These are phyloP conservation scores for Amblyjoppa fuscipennis DNA, from an alignment of 2,888 invertebrate genomes.

Conservation along the genomic window DNA sequence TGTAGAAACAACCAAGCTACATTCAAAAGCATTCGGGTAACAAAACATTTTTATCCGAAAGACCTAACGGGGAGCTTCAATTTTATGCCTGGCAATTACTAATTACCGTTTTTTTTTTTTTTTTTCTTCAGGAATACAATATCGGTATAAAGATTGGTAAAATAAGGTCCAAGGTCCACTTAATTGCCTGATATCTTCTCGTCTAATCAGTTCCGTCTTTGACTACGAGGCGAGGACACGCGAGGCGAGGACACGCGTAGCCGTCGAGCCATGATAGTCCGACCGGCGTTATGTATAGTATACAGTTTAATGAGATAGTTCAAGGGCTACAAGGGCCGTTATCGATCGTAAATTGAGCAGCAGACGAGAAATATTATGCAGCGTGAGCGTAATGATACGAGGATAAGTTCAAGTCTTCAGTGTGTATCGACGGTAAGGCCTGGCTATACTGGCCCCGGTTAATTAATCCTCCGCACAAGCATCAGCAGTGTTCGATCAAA, in stretches of 20 bases:
- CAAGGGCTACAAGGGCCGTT: slow-evolving; percentile 3
- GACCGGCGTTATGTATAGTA: neutral
- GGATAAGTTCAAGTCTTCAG: slow-evolving; percentile 14
- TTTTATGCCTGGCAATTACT: no score
- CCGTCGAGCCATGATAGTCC: neutral
- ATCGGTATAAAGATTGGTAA: no score
- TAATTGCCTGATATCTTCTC: no score
- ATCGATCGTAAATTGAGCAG: neutral
- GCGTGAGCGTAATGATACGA: slow-evolving; percentile 2
- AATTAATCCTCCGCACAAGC: slow-evolving; percentile 50
- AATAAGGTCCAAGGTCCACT: no score
- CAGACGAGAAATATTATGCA: slow-evolving; percentile 9
- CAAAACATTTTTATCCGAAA: no score
- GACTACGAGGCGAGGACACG: no score
- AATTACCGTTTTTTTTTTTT: no score
- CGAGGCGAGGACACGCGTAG: neutral
- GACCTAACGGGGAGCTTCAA: no score
- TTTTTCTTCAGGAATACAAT: no score
- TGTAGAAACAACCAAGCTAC: no score
- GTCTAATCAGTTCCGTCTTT: no score
- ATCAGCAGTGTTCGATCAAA: slow-evolving; percentile 51
- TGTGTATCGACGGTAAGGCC: neutral
- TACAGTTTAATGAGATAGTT: slow-evolving; percentile 10
- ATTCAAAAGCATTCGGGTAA: no score
- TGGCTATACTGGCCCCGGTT: slow-evolving; percentile 12